Conservation (phyloP, 2,113 vertebrate species). For the Paedocypris sp. region DNA sequence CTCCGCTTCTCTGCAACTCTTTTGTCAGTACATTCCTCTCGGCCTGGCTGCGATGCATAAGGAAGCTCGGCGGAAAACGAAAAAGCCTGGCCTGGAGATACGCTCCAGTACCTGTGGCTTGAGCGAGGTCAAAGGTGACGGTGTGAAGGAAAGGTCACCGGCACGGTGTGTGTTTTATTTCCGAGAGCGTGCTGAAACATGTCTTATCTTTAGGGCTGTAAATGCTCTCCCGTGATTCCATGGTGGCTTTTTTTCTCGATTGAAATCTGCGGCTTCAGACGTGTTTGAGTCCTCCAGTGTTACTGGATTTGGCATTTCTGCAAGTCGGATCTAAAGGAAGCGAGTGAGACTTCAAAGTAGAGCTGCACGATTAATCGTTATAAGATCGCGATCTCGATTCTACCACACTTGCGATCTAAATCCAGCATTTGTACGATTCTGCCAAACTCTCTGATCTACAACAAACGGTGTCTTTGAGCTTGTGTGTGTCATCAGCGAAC, state of each 20-base stretch:
- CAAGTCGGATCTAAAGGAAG: constrained; percentile 8
- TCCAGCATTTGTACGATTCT: no score
- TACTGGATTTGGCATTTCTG: background rate
- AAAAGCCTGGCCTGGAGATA: constrained; percentile 16
- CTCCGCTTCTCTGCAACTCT: constrained; percentile 12
- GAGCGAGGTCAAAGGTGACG: background rate
- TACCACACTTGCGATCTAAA: no score
- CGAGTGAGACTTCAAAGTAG: constrained; percentile 17
- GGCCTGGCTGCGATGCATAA: background rate
- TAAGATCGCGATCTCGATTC: no score
- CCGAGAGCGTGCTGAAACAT: background rate
- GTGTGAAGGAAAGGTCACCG: background rate
- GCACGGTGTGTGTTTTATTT: background rate
- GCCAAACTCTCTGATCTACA: no score
- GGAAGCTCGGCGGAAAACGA: background rate
- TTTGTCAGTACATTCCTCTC: constrained; percentile 10
- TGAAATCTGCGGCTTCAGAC: background rate
- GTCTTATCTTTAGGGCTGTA: background rate
- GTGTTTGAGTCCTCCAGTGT: background rate
- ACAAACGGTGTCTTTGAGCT: background rate
- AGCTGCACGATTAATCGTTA: no score
- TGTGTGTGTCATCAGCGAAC: no score
- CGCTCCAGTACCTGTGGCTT: constrained; percentile 7
- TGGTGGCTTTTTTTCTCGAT: no score
- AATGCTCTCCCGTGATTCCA: background rate